Evolutionary conservation across 2,797 vertebrate species (phyloP), one percentile per base, ranked within the genome.

Genomic region (Heliangelus exortis): DNA sequence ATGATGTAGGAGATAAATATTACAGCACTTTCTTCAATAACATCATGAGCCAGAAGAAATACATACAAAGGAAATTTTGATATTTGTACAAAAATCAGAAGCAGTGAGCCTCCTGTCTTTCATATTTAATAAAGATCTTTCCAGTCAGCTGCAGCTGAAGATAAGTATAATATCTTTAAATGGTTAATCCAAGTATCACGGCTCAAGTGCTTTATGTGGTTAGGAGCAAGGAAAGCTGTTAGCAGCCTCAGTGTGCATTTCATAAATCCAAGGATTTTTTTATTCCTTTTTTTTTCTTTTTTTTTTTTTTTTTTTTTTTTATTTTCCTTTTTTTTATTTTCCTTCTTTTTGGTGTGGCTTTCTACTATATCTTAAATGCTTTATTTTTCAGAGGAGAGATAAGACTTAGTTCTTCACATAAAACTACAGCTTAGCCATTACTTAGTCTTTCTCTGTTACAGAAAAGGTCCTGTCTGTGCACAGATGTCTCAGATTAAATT

Each of bases 401-500:
- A 99, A 99, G 98, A 97, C 98, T 97, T 97, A 91, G 97, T 97
- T 98, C 98, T 98, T 98, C 98, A 98, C 98, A 98, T 98, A 98
- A 97, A 98, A 98, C 97, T 98, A 97, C 98, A 98, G 98, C 98
- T 99, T 98, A 99, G 98, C 98, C 98, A 97, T 97, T 97, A 97
- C 98, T 98, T 97, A 98, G 98, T 98, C 97, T 96, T 97, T 98
- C 98, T 98, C 97, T 94, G 98, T 97, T 96, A 98, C 97, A 77
- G 98, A 98, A 97, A 98, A 98, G 98, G 98, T 98, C 98, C 98
- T 98, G 98, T 98, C 98, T 98, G 98, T 92, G 98, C 98, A 98
- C 99, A 99, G 99, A 99, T 99, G 99, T 99, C 99, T 99, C 98
- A 98, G 99, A 99, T 99, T 99, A 99, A 99, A 99, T 99, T 99